Percentiles rank a stretch among this genome's conserved stretches.
Conservation (phyloP, 2,797 vertebrate genomes). For the Oreonectes daqikongensis region DNA sequence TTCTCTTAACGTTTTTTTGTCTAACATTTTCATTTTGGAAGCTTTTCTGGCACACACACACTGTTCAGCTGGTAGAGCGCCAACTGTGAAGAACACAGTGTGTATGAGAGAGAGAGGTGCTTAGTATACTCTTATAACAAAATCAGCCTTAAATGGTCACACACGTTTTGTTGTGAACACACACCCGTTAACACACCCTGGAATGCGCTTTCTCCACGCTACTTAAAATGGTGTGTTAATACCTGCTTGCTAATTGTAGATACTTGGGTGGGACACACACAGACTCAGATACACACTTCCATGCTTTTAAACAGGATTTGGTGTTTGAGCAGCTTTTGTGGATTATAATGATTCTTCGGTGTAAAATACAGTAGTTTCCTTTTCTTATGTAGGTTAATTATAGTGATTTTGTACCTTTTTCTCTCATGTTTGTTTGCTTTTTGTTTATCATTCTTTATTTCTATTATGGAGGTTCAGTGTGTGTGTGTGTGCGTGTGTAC, state of each 20-base stretch:
- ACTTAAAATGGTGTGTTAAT: conserved; percentile 7
- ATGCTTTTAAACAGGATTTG: neutral
- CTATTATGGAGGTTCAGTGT: neutral
- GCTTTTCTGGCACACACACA: neutral
- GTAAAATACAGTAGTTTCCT: neutral
- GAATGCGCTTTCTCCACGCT: conserved; percentile 12
- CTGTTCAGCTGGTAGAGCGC: neutral
- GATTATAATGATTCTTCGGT: neutral
- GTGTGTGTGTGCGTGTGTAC: neutral
- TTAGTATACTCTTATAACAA: conserved; percentile 12
- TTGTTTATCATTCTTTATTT: neutral
- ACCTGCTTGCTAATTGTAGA: conserved; percentile 25
- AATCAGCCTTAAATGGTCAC: conserved; percentile 60
- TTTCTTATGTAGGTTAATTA: neutral
- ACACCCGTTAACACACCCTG: conserved; percentile 38
- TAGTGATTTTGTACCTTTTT: neutral
- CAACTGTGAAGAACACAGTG: conserved; percentile 8
- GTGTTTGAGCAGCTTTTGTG: conserved; percentile 12
- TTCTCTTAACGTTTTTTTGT: conserved; percentile 14
- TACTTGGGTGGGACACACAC: conserved; percentile 23
- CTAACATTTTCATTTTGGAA: conserved; percentile 13
- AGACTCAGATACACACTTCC: neutral
- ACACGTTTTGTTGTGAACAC: conserved; percentile 48
- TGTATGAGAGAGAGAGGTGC: neutral
- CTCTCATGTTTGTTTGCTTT: neutral